A percentile compares a stretch with the other conserved stretches of the same genome.
phyloP scores from a whole-genome alignment of 2,113 vertebrate genomes.

The Saimiri boliviensis region DNA sequence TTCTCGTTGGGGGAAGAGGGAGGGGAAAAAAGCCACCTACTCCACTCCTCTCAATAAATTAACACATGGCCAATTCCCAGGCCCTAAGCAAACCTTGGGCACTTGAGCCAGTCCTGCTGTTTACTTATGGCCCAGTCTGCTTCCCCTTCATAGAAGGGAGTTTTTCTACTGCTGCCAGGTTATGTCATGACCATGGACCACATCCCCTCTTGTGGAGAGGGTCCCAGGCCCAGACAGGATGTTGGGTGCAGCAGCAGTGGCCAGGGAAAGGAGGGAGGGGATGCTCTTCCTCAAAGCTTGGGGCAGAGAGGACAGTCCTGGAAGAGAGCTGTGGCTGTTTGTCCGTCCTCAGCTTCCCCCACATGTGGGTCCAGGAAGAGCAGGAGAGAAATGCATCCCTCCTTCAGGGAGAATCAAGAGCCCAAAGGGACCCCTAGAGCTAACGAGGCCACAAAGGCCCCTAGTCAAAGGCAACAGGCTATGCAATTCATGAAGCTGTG shows the following conservation, averaged over 20 bases:
- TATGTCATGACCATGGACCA: background rate
- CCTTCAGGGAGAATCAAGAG: background rate
- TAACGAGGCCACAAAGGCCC: background rate
- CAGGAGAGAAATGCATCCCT: constrained; percentile 34
- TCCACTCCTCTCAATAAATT: constrained; percentile 86
- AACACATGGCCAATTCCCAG: constrained; percentile 82
- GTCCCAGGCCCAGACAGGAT: constrained; percentile 51
- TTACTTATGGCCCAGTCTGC: constrained; percentile 77
- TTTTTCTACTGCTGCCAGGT: constrained; percentile 58
- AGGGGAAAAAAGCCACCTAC: constrained; percentile 82
- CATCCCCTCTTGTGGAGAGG: constrained; percentile 54
- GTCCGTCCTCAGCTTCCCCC: background rate
- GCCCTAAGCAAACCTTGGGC: constrained; percentile 78
- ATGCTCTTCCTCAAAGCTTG: background rate
- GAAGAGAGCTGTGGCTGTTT: background rate
- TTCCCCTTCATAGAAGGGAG: constrained; percentile 90
- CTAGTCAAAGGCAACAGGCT: constrained; percentile 54
- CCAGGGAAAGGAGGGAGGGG: constrained; percentile 58
- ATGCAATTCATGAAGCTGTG: background rate
- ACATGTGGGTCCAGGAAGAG: background rate
- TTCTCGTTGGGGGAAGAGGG: constrained; percentile 66
- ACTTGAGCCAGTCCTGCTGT: constrained; percentile 63
- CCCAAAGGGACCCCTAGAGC: background rate
- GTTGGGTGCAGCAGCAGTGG: constrained; percentile 40
- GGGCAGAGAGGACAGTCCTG: background rate